Conservation (phyloP, 2,797 vertebrate genomes). For the Lutra lutra region DNA sequence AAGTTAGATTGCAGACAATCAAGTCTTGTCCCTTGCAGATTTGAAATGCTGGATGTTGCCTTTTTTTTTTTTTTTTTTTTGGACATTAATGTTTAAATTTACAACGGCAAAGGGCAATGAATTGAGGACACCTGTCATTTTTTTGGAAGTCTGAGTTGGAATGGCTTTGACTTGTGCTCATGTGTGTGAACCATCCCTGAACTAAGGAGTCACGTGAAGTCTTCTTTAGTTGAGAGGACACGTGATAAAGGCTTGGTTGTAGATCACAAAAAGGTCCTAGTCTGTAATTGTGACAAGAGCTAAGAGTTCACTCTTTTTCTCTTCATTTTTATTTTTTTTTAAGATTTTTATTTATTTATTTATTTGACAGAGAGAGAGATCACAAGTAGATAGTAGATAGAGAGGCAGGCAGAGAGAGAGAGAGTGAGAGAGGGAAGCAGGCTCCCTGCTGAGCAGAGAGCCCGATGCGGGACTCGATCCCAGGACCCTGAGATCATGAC, state of each 20-base stretch:
- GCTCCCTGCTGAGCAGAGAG: too few relatives aligned
- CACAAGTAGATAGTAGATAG: too few relatives aligned
- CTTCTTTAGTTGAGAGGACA: fast-evolving
- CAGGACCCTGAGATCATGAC: too few relatives aligned
- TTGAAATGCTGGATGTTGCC: fast-evolving
- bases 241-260: too few relatives aligned
- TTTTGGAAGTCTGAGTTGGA: not conserved
- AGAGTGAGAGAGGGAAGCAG: too few relatives aligned
- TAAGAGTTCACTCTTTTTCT: not conserved
- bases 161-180: not conserved
- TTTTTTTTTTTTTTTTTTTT: not conserved
- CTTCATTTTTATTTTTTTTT: too few relatives aligned
- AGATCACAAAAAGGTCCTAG: fast-evolving
- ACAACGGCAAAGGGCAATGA: too few relatives aligned
- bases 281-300: fast-evolving
- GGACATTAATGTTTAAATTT: fast-evolving
- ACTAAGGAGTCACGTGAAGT: fast-evolving
- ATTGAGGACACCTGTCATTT: not conserved
- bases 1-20: fast-evolving
- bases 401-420: too few relatives aligned
- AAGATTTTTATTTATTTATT: too few relatives aligned
- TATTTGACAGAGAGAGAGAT: too few relatives aligned
- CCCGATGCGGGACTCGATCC: too few relatives aligned
- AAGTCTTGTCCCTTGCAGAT: fast-evolving
- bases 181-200: too few relatives aligned